Evolutionary conservation across 1,140 invertebrate genomes (phyloP), one percentile per base, ranked within the genome.

Genomic region (Drosophila chauvacae): DNA sequence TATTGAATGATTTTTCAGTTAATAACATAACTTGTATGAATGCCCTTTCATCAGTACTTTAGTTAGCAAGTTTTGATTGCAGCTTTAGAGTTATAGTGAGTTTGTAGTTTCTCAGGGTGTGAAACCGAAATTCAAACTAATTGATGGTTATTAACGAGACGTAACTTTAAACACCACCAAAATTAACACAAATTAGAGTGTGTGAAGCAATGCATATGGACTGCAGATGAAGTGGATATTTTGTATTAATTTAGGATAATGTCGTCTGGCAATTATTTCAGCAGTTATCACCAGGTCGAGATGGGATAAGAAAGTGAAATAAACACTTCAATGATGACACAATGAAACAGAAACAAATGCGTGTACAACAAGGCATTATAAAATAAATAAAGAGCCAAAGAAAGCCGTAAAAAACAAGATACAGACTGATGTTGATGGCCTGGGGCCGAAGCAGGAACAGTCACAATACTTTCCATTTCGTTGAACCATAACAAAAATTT

Each of bases 381-480:
- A 60, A 76, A 50, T 55, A 77, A 76, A 60, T 69, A 47, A 68
- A 55, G 66, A 44, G 55, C 39, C 48, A 79, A 73, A 41, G 62
- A 62, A 63, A 68, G 53, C 59, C 51, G 37, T 78, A 53, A 79
- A 80, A 35, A 56, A 66, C 62, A 63, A 42, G 39, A 35, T 39
- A 14, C 20, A 7, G 45, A 30, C 41, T 13, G 13, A 14, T 20
- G n/a, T 18, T 66, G 30, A 66, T 23, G n/a, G 30, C 30, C 50
- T 18, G 61, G 9, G 23, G 44, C 30, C 50, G 14, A 23, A 39
- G 18, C 14, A 26, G 35, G 30, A 48, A 58, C 33, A 70, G 44
- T 57, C 44, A 80, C 59, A 80, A 79, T 42, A 73, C 77, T 81
- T 81, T 81, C 59, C 59, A 81, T 80, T 81, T 80, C 50, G 60